phyloP scores from a whole-genome alignment of 1,140 invertebrate species.

The Cyphomyrmex costatus region DNA sequence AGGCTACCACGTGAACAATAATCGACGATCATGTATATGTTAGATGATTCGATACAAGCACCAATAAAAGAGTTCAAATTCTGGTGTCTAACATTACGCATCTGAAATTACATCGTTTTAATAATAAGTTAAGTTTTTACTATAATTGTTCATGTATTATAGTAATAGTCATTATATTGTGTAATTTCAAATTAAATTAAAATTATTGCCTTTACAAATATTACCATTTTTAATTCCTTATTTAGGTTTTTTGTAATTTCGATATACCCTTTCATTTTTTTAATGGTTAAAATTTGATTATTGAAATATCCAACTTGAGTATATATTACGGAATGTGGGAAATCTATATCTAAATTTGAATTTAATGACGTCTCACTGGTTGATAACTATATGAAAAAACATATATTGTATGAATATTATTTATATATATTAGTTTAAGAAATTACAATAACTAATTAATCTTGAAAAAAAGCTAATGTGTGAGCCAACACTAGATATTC shows the following conservation, averaged over 20 bases:
- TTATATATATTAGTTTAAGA: no score
- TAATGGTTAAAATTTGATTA: no score
- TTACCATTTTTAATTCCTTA: constrained; percentile 97
- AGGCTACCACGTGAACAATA: constrained; percentile 96
- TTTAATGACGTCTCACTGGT: no score
- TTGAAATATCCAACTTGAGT: no score
- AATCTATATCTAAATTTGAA: no score
- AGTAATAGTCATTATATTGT: not conserved
- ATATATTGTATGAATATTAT: no score
- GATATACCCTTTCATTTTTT: no score
- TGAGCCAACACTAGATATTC: no score
- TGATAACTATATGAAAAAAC: no score
- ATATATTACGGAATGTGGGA: no score
- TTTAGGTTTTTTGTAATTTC: constrained; percentile 97
- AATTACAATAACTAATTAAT: no score
- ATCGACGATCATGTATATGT: constrained; percentile 96
- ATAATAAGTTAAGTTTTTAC: not conserved
- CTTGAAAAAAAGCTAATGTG: no score
- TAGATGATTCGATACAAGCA: constrained; percentile 95
- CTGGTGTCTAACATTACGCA: constrained; percentile 95
- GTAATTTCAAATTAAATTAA: constrained; percentile 22
- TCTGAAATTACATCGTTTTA: constrained; percentile 87
- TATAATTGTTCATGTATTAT: not conserved
- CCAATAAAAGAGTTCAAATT: constrained; percentile 97
- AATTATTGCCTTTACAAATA: constrained; percentile 52